phyloP scores from a whole-genome alignment of 2,888 invertebrate species.

The Drosophila paranaensis region DNA sequence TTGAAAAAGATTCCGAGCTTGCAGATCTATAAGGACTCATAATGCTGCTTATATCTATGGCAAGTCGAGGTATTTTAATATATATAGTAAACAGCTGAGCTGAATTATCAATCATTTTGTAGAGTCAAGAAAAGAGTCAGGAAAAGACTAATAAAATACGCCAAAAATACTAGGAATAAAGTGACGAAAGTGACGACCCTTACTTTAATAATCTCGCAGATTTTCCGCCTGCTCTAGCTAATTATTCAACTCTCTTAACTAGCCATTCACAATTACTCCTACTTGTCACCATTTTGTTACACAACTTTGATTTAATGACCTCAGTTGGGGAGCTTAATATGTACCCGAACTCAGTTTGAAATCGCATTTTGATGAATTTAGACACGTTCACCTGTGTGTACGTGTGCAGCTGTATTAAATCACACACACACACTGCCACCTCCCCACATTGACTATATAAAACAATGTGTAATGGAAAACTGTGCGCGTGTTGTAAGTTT shows the following conservation, averaged over 20 bases:
- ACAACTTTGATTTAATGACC: constrained; percentile 38
- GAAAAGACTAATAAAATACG: too few relatives aligned
- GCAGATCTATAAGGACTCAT: too few relatives aligned
- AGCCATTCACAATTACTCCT: constrained; percentile 13
- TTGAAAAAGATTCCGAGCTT: too few relatives aligned
- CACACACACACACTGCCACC: constrained; percentile 30
- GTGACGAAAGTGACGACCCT: not conserved
- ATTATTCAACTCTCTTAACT: not conserved
- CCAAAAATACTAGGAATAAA: not conserved
- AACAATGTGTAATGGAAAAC: constrained; percentile 38
- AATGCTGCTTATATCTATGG: too few relatives aligned
- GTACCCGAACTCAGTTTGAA: constrained; percentile 22
- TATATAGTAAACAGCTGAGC: too few relatives aligned
- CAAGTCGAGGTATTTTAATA: too few relatives aligned
- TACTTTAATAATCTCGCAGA: not conserved
- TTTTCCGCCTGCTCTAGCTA: not conserved
- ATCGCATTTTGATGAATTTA: constrained; percentile 53
- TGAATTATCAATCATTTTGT: too few relatives aligned
- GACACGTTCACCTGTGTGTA: constrained; percentile 38
- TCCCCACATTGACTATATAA: constrained; percentile 22
- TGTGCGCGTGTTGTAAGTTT: constrained; percentile 53
- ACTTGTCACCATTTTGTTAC: constrained; percentile 13
- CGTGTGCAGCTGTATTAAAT: constrained; percentile 4
- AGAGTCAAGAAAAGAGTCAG: too few relatives aligned
- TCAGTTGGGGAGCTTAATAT: constrained; percentile 1